These are phyloP conservation scores for Esox masquinongy DNA, from an alignment of 2,797 vertebrate genomes.

Conservation along the genomic window DNA sequence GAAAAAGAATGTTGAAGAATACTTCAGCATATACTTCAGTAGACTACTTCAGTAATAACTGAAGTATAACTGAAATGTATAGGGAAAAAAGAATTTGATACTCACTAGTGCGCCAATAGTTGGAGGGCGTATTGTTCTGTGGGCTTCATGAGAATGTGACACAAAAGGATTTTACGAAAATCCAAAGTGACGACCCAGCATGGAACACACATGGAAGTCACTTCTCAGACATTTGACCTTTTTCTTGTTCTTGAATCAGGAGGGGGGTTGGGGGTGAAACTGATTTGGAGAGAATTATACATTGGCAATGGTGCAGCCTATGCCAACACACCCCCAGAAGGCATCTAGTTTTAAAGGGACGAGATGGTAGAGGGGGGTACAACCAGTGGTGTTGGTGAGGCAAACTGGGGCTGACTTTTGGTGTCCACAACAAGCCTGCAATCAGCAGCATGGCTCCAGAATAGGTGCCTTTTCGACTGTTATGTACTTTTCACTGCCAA, in stretches of 20 bases:
- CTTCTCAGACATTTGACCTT: slow-evolving; percentile 83
- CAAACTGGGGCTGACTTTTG: slow-evolving; percentile 72
- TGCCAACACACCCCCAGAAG: slow-evolving; percentile 65
- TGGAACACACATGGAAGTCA: slow-evolving; percentile 78
- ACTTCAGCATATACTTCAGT: not conserved
- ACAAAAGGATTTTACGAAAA: slow-evolving; percentile 76
- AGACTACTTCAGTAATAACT: no score
- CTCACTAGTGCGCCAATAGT: slow-evolving; percentile 15
- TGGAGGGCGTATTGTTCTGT: slow-evolving; percentile 40
- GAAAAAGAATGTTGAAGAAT: not conserved
- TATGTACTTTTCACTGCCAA: slow-evolving; percentile 62
- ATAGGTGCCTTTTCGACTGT: slow-evolving; percentile 64
- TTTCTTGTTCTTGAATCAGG: slow-evolving; percentile 74
- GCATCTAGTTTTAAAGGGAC: slow-evolving; percentile 72
- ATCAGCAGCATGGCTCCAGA: slow-evolving; percentile 62
- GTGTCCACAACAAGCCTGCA: slow-evolving; percentile 62
- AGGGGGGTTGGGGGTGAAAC: slow-evolving; percentile 57
- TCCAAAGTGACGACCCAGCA: slow-evolving; percentile 82
- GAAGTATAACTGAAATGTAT: no score
- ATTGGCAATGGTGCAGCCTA: slow-evolving; percentile 58
- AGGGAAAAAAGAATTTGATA: not conserved
- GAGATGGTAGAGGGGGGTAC: slow-evolving; percentile 49
- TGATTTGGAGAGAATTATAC: slow-evolving; percentile 74
- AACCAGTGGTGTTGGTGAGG: slow-evolving; percentile 64
- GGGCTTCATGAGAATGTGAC: slow-evolving; percentile 68